Conservation (phyloP, 2,797 vertebrate genomes). For the Parauchenoglanis punctatus region DNA sequence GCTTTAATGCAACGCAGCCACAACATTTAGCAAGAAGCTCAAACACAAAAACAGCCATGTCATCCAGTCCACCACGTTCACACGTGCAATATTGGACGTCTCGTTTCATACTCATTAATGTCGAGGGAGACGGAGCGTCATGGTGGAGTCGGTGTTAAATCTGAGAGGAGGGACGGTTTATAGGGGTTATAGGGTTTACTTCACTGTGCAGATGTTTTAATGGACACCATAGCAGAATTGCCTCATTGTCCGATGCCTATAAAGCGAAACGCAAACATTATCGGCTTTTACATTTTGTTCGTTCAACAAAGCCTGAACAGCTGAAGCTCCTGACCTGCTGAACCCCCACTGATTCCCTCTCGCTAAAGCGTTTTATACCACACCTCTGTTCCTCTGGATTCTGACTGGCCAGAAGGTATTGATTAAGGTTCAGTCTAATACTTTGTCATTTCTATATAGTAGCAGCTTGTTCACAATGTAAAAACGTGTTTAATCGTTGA, state of each 20-base stretch:
- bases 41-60: constrained; percentile 6
- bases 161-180: background rate
- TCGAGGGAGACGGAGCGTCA: background rate
- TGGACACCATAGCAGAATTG: background rate
- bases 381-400: background rate
- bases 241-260: background rate
- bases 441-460: background rate
- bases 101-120: background rate
- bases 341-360: background rate
- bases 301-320: background rate
- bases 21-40: constrained; percentile 42
- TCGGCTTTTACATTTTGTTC: background rate
- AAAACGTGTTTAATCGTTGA: background rate
- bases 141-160: background rate
- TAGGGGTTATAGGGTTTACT: background rate
- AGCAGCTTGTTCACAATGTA: background rate
- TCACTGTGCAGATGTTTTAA: background rate
- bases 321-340: background rate
- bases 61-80: background rate
- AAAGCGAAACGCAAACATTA: background rate
- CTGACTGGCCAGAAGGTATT: background rate
- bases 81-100: background rate
- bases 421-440: background rate
- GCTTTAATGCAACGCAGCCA: constrained; percentile 50
- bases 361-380: background rate